Percentiles rank a stretch among this genome's conserved stretches.
Evolutionary conservation across 2,888 invertebrate species (phyloP).

Genomic region (Furcula furcula): DNA sequence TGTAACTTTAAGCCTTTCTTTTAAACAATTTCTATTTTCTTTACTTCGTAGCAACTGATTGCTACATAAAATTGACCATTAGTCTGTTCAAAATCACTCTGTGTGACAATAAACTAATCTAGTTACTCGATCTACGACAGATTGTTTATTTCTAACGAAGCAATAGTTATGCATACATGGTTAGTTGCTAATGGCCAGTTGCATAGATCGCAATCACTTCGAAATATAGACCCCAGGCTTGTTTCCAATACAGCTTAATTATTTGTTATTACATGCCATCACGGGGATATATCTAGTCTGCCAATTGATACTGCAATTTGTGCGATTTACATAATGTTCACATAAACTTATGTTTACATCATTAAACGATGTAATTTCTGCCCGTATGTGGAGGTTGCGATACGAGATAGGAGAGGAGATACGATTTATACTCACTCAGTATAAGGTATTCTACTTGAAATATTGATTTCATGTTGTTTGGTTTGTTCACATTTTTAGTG

Average conservation of each 20-base stretch:
- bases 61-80: no score
- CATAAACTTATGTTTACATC: constrained; percentile 25
- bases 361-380: constrained; percentile 11
- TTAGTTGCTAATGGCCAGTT: constrained; percentile 1
- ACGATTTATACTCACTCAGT: no score
- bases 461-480: no score
- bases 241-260: constrained; percentile 44
- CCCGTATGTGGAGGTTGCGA: constrained; percentile 10
- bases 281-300: constrained; percentile 27
- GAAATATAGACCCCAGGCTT: constrained; percentile 17
- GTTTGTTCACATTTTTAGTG: no score
- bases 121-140: no score
- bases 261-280: constrained; percentile 46
- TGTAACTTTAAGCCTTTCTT: no score
- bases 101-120: no score
- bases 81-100: no score
- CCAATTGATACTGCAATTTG: constrained; percentile 51
- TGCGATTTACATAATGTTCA: constrained; percentile 25
- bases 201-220: background rate
- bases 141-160: background rate
- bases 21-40: no score
- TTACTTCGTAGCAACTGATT: no score
- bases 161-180: background rate
- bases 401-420: no score
- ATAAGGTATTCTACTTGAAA: no score